Percentiles rank a stretch among this genome's conserved stretches.
Evolutionary conservation across 2,797 vertebrate species (phyloP).

Genomic region (Schizopygopsis malacanthus): DNA sequence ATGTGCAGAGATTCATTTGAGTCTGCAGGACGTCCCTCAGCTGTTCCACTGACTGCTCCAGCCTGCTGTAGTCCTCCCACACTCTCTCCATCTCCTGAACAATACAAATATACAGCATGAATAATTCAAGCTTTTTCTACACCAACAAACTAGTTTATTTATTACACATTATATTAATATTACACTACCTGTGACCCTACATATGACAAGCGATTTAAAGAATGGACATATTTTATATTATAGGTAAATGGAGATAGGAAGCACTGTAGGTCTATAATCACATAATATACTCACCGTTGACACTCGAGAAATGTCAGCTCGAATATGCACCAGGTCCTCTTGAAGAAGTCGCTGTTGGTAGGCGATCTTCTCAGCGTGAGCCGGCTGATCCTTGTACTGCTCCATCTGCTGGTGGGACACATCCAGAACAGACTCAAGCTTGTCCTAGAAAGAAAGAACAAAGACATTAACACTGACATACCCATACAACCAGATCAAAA

Average conservation of each 20-base stretch:
- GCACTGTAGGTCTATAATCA: background rate
- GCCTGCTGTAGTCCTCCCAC: conserved; percentile 89
- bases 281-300: conserved; percentile 80
- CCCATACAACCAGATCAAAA: background rate
- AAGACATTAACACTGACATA: background rate
- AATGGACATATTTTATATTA: background rate
- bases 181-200: background rate
- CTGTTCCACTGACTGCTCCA: conserved; percentile 88
- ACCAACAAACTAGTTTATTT: background rate
- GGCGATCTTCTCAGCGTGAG: conserved; percentile 89
- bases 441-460: conserved; percentile 79
- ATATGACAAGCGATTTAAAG: background rate
- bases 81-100: conserved; percentile 90
- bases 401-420: conserved; percentile 94
- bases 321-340: conserved; percentile 93
- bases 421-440: conserved; percentile 91
- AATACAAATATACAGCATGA: conserved; percentile 60
- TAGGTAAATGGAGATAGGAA: background rate
- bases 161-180: background rate
- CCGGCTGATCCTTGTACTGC: conserved; percentile 89
- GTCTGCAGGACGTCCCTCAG: conserved; percentile 85
- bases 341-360: conserved; percentile 94
- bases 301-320: conserved; percentile 90
- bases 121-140: conserved; percentile 10
- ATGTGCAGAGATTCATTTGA: conserved; percentile 83